Percentiles rank a stretch among this genome's conserved stretches.
Conservation (phyloP, 2,888 invertebrate species). For the Eupithecia centaureata region DNA sequence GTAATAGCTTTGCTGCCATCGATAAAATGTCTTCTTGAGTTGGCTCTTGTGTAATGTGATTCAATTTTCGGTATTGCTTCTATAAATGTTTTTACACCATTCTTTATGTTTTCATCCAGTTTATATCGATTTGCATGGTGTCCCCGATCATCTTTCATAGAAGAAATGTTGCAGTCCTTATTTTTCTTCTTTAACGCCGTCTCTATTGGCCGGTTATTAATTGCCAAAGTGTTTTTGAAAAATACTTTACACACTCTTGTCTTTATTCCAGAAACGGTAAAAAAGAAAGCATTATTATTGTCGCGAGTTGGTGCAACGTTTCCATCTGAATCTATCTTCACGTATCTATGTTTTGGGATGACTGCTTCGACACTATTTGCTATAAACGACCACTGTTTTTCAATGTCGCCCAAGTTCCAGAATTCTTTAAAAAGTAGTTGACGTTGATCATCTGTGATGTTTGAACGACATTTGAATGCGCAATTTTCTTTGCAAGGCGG, state of each 20-base stretch:
- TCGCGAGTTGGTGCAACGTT: no score
- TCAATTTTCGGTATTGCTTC: background rate
- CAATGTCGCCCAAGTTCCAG: no score
- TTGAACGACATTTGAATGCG: no score
- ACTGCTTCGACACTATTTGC: no score
- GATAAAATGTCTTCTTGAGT: background rate
- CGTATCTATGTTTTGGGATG: no score
- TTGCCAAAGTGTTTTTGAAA: background rate
- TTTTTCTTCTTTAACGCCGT: background rate
- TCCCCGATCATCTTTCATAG: background rate
- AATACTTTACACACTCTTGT: slow-evolving; percentile 1
- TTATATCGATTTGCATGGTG: background rate
- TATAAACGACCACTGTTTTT: no score
- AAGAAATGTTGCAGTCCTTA: background rate
- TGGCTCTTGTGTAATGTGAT: background rate
- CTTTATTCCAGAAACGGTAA: no score
- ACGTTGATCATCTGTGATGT: no score
- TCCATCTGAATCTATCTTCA: no score
- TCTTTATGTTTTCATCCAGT: background rate
- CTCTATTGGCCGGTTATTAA: background rate
- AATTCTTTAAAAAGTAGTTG: no score
- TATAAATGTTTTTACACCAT: background rate
- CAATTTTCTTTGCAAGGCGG: background rate
- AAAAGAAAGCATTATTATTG: no score
- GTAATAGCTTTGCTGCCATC: background rate